Base-by-base conservation (phyloP, 2,113 vertebrate species). In the Thymallus thymallus region DNA sequence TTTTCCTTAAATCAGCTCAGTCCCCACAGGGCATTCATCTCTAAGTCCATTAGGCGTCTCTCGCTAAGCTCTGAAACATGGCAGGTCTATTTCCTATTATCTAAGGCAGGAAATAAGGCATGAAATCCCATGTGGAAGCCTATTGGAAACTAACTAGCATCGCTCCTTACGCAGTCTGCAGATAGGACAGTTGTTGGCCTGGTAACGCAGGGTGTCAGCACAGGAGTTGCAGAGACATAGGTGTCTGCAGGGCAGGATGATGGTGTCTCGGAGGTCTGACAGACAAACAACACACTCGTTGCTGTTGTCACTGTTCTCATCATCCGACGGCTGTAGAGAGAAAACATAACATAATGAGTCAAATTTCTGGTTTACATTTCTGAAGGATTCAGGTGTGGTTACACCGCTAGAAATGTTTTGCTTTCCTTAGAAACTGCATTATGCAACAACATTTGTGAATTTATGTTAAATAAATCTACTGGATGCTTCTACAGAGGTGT, bases 121-220 rank as follows among this genome's bases (percentile, higher is more conserved):
- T 22, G 62, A 16, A 64, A 6, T 24, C 26, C 4, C 62, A 64
- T 14, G 10, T 18, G 5, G 18, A 66, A 9, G 14, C 26, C 5
- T 30, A 16, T 26, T 45, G 35, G n/a, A 55, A 48, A 7, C 0
- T 12, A 24, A 16, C 9, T 29, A 29, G 26, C 1, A 5, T n/a
- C 22, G 73, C 29, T 4, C 93, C 95, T 95, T 92, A 99, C 96
- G 97, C 76, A 98, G 93, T 79, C 97, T 89, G 92, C 97, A 98
- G 91, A 99, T 99, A 64, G 97, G 97, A 74, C 97, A 99, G 91
- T 99, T 99, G 93, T 97, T 99, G 87, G 96, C 95, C 88, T 97
- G 96, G 91, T 98, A 99, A 75, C 97, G 96, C 82, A 98, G 91
- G 0, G 97, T 98, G 88, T 98, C 97, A 0, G 97, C 97, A 0